These are phyloP conservation scores for Nycticebus coucang DNA, from an alignment of 2,113 vertebrate genomes.

Conservation along the genomic window DNA sequence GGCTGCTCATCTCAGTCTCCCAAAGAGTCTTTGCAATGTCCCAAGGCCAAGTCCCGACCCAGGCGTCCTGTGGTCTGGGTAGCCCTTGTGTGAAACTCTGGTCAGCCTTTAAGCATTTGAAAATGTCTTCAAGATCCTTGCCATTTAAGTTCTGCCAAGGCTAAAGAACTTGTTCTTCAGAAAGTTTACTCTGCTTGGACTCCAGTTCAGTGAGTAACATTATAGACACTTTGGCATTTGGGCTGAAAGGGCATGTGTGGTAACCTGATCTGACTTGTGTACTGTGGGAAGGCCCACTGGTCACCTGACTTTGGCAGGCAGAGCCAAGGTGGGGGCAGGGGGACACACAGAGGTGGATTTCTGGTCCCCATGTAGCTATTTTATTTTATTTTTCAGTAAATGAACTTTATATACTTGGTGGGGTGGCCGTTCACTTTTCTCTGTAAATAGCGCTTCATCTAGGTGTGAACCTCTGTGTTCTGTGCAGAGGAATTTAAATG, in stretches of 20 bases:
- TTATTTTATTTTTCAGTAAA: background rate
- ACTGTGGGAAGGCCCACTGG: too few species aligned
- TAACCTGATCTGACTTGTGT: rapidly evolving
- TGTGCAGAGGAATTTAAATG: conserved; percentile 41
- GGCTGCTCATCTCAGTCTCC: background rate
- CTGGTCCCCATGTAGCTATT: rapidly evolving
- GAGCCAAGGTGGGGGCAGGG: background rate
- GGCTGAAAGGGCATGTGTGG: rapidly evolving
- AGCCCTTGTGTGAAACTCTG: background rate
- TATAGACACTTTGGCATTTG: rapidly evolving
- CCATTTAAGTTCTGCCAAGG: background rate
- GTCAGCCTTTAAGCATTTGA: background rate
- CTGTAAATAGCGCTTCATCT: background rate
- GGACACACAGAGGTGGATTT: rapidly evolving
- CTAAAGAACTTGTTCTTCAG: background rate
- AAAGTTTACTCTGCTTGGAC: background rate
- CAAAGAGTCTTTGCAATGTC: too few species aligned
- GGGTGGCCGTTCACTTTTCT: background rate
- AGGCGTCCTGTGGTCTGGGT: background rate
- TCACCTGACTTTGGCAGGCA: background rate
- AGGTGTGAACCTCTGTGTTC: background rate
- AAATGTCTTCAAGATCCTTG: background rate
- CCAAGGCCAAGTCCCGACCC: background rate
- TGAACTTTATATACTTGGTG: background rate
- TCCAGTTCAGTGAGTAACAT: too few species aligned